A percentile compares a stretch with the other conserved stretches of the same genome.
phyloP scores from a whole-genome alignment of 2,888 invertebrate genomes.

The Daptonema setosum region DNA sequence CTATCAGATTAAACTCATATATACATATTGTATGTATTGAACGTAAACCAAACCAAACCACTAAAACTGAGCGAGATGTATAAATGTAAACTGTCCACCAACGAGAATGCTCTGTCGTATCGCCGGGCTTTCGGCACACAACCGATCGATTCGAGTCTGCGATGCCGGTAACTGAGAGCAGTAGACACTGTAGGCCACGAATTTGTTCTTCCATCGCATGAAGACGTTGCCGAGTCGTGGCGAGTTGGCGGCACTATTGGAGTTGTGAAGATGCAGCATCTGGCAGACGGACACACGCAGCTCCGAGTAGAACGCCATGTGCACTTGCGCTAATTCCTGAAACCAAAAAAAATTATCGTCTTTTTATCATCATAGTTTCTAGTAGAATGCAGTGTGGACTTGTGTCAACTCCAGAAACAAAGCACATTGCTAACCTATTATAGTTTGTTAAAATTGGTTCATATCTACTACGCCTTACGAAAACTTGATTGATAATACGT shows the following conservation, averaged over 20 bases:
- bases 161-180: constrained; percentile 76
- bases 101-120: constrained; percentile 48
- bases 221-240: constrained; percentile 52
- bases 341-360: constrained; percentile 14
- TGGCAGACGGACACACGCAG: constrained; percentile 41
- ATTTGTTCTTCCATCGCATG: constrained; percentile 61
- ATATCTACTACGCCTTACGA: too few relatives aligned
- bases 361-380: background rate
- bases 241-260: background rate
- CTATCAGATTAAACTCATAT: too few relatives aligned
- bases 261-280: background rate
- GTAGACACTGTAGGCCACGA: constrained; percentile 81
- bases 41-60: too few relatives aligned
- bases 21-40: too few relatives aligned
- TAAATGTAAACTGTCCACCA: background rate
- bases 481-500: too few relatives aligned
- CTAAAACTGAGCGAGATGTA: too few relatives aligned
- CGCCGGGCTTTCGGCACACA: constrained; percentile 44
- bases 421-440: too few relatives aligned
- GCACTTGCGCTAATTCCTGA: constrained; percentile 62
- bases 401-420: too few relatives aligned
- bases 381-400: too few relatives aligned
- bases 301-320: constrained; percentile 59
- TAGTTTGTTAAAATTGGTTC: too few relatives aligned
- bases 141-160: constrained; percentile 57